These are phyloP conservation scores for Dorcus hopei DNA, from an alignment of 2,888 invertebrate genomes.

Conservation along the genomic window DNA sequence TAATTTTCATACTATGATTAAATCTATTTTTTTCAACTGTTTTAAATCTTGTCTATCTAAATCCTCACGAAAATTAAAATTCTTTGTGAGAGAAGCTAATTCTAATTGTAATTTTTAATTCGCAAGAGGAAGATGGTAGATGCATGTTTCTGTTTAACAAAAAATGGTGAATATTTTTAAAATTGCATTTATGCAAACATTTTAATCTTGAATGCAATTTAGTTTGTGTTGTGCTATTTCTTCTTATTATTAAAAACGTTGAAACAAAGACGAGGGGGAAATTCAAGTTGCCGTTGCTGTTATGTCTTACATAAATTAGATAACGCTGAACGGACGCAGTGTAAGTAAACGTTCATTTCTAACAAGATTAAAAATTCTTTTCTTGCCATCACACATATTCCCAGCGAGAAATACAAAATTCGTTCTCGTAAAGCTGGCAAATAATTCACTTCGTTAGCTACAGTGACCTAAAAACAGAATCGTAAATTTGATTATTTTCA, in stretches of 20 bases:
- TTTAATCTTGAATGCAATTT: neutral
- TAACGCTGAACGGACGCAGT: neutral
- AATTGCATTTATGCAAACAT: constrained; percentile 5
- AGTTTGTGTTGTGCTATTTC: too few relatives aligned
- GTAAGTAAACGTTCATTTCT: neutral
- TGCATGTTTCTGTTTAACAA: too few relatives aligned
- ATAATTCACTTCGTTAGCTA: too few relatives aligned
- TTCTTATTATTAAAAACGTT: too few relatives aligned
- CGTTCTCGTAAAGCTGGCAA: neutral
- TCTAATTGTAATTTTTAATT: too few relatives aligned
- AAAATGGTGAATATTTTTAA: too few relatives aligned
- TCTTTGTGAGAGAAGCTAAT: too few relatives aligned
- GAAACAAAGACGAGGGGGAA: neutral
- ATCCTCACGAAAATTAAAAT: neutral
- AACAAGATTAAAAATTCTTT: constrained; percentile 13
- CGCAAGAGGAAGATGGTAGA: too few relatives aligned
- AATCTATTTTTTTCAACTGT: constrained; percentile 15
- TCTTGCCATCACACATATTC: constrained; percentile 4
- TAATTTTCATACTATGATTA: too few relatives aligned
- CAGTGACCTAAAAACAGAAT: too few relatives aligned
- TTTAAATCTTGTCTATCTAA: neutral
- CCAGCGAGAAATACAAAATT: neutral
- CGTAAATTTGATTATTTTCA: too few relatives aligned
- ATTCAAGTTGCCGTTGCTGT: neutral
- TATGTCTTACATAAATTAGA: constrained; percentile 10